Percentiles rank a stretch among this genome's conserved stretches.
phyloP scores from a whole-genome alignment of 2,888 invertebrate species.

The Caradrina kadenii region DNA sequence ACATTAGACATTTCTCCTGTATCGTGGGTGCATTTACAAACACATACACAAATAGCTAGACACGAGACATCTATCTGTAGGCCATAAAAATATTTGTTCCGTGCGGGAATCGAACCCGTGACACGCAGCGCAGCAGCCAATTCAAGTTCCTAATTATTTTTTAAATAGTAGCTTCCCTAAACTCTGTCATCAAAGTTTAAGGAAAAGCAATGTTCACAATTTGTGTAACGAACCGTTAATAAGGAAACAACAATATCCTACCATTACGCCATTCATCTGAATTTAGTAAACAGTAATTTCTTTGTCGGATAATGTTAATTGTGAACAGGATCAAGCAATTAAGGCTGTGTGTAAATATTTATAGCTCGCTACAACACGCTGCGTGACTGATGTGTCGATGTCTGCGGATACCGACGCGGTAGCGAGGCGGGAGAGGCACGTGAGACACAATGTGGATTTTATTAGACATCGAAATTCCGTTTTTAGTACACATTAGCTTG shows the following conservation, averaged over 20 bases:
- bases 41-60: too few relatives aligned
- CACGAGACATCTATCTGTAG: too few relatives aligned
- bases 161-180: background rate
- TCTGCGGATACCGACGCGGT: background rate
- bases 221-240: background rate
- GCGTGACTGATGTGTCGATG: background rate
- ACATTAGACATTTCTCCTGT: too few relatives aligned
- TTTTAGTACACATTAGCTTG: too few relatives aligned
- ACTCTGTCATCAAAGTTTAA: background rate
- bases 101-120: too few relatives aligned
- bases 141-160: too few relatives aligned
- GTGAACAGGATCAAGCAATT: constrained; percentile 39
- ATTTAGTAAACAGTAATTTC: constrained; percentile 22
- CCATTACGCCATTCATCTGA: background rate
- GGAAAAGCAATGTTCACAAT: background rate
- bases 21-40: too few relatives aligned
- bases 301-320: constrained; percentile 22
- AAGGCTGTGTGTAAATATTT: constrained; percentile 44
- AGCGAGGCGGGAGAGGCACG: too few relatives aligned
- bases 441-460: background rate
- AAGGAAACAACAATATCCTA: background rate
- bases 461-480: too few relatives aligned
- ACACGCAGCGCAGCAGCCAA: too few relatives aligned
- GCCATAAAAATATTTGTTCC: too few relatives aligned
- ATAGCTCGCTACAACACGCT: constrained; percentile 10